Conservation (phyloP, 2,797 vertebrate genomes). For the Helarctos malayanus region DNA sequence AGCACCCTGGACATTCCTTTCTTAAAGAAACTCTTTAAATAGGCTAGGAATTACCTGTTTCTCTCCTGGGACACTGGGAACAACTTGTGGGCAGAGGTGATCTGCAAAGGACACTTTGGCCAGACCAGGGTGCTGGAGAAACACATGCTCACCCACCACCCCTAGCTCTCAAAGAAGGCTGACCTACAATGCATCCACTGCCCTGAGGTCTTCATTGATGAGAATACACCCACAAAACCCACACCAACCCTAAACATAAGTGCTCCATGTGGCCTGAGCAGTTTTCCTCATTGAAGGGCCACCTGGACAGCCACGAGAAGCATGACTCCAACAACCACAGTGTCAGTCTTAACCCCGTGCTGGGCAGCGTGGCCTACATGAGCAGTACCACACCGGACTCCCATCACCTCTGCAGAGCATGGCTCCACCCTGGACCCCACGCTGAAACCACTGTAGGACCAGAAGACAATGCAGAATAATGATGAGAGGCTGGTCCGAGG, state of each 20-base stretch:
- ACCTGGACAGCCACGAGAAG: slow-evolving; percentile 95
- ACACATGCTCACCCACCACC: slow-evolving; percentile 94
- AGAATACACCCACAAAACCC: slow-evolving; percentile 96
- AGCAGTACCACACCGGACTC: slow-evolving; percentile 92
- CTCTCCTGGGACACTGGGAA: neutral
- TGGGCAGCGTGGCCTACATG: slow-evolving; percentile 95
- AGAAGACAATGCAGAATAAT: slow-evolving; percentile 93
- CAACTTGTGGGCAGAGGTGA: neutral
- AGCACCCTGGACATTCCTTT: neutral
- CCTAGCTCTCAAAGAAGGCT: slow-evolving; percentile 95
- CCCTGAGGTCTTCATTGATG: slow-evolving; percentile 96
- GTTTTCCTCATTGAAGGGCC: slow-evolving; percentile 96
- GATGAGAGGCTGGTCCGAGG: slow-evolving; percentile 89
- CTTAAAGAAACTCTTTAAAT: slow-evolving; percentile 12
- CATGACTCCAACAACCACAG: slow-evolving; percentile 97
- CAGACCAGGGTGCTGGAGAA: slow-evolving; percentile 95
- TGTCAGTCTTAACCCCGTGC: slow-evolving; percentile 94
- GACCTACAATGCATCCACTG: slow-evolving; percentile 97
- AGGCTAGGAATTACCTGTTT: neutral
- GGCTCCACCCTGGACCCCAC: slow-evolving; percentile 95
- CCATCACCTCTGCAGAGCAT: slow-evolving; percentile 88
- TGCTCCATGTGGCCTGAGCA: slow-evolving; percentile 93
- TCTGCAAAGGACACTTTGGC: slow-evolving; percentile 97
- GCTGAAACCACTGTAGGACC: slow-evolving; percentile 92
- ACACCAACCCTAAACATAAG: slow-evolving; percentile 94